Evolutionary conservation across 2,113 vertebrate genomes (phyloP).

Genomic region (Hippocampus mohnikei): DNA sequence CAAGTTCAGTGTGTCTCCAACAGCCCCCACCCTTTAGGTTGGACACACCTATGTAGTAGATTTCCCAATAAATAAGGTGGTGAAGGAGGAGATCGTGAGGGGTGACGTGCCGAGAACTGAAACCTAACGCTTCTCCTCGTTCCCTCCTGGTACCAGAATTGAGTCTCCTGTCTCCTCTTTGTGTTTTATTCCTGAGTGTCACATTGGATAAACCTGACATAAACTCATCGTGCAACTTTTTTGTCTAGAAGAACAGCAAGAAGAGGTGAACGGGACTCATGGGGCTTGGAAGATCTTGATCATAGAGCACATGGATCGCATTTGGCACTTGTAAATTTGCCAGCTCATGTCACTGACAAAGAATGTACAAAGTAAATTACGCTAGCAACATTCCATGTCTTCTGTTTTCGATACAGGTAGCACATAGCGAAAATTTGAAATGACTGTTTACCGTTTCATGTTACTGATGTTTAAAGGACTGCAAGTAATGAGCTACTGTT

Average conservation of each 20-base stretch:
- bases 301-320: slow-evolving; percentile 2
- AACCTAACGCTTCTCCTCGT: no score
- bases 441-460: slow-evolving; percentile 14
- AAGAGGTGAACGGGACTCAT: slow-evolving; percentile 13
- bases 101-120: no score
- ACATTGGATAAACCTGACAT: no score
- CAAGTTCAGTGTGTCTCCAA: no score
- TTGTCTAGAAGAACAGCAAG: background rate
- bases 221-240: background rate
- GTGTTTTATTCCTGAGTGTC: no score
- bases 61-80: no score
- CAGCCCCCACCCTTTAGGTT: no score
- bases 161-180: no score
- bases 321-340: slow-evolving; percentile 22
- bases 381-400: slow-evolving; percentile 1
- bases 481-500: slow-evolving; percentile 51
- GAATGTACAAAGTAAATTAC: slow-evolving; percentile 23
- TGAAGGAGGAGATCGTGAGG: no score
- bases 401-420: slow-evolving; percentile 14
- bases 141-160: no score
- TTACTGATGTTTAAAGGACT: slow-evolving; percentile 17
- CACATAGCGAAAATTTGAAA: background rate
- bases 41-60: no score
- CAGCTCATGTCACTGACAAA: slow-evolving; percentile 39
- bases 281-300: slow-evolving; percentile 24